Conservation (phyloP, 2,113 vertebrate genomes). For the Poecile atricapillus region DNA sequence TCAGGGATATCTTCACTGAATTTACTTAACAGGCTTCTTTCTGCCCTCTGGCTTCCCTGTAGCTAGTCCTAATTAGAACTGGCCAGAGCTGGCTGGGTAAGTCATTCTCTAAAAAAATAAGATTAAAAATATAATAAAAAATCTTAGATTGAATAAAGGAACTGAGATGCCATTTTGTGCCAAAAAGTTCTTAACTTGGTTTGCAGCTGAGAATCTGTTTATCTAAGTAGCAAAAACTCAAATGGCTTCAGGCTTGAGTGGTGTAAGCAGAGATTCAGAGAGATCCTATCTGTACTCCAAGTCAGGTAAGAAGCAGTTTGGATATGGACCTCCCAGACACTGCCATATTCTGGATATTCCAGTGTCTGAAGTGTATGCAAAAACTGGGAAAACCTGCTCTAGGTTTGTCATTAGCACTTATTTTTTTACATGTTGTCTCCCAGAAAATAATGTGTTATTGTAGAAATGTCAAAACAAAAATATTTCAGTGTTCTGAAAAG, state of each 20-base stretch:
- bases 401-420: not conserved
- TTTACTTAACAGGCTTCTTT: not conserved
- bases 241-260: not conserved
- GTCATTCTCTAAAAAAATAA: not conserved
- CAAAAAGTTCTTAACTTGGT: not conserved
- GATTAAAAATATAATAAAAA: not conserved
- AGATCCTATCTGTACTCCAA: not conserved
- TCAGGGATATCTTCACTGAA: not conserved
- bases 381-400: not conserved
- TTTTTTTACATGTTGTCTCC: not conserved
- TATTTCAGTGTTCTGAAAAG: not conserved
- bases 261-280: not conserved
- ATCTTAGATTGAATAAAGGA: not conserved
- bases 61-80: not conserved
- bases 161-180: not conserved
- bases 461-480: not conserved
- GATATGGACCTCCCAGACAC: not conserved
- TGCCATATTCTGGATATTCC: not conserved
- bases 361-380: not conserved
- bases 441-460: not conserved
- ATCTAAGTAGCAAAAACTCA: not conserved
- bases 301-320: not conserved
- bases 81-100: not conserved
- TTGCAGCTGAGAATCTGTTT: not conserved
- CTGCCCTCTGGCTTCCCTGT: not conserved